Base-by-base conservation (phyloP, 2,797 vertebrate species). In the Enteromius trimaculatus region DNA sequence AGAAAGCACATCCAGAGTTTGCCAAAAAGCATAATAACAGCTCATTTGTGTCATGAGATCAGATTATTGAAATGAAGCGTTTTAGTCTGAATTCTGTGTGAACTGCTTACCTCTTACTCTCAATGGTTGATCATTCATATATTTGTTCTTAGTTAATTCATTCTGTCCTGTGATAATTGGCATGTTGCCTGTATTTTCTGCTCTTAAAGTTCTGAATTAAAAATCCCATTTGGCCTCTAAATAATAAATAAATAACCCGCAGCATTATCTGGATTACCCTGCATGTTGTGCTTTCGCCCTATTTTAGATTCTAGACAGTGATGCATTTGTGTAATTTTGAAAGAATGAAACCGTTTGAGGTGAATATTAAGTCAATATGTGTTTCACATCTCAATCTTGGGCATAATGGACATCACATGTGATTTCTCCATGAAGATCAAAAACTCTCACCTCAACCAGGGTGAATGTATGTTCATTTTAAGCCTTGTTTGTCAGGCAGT, bases 261-360 rank as follows among this genome's bases (percentile, higher is more conserved):
- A 62, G 3, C 8, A 21, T 39, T 9, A 79, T 81, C 70, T 72
- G 7, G 49, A 72, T 62, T 16, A 17, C 4, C 2, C 75, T 39
- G 23, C 3, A 17, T 77, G 23, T 47, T 76, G 34, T 69, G 34
- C 10, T 68, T 71, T 80, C 53, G 10, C 19, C 17, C 14, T 49
- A 26, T 80, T 80, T 80, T 44, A 60, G 11, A n/a, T 72, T 74
- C 34, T 51, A 26, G 80, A 75, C 70, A 65, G 60, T 81, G 70
- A 81, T 81, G 29, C 39, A 65, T 65, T 51, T 65, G 42, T 51
- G 21, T 39, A 51, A 74, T 81, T 81, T 65, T 74, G 8, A 77
- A 77, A 60, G 70, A 17, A 74, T 74, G 9, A 81, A 81, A 39
- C 29, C 13, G 21, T 62, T 62, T 26, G 42, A 64, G 44, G 42